Base-by-base conservation (phyloP, 1,140 invertebrate genomes). In the Pseudobourletiella spinata region DNA sequence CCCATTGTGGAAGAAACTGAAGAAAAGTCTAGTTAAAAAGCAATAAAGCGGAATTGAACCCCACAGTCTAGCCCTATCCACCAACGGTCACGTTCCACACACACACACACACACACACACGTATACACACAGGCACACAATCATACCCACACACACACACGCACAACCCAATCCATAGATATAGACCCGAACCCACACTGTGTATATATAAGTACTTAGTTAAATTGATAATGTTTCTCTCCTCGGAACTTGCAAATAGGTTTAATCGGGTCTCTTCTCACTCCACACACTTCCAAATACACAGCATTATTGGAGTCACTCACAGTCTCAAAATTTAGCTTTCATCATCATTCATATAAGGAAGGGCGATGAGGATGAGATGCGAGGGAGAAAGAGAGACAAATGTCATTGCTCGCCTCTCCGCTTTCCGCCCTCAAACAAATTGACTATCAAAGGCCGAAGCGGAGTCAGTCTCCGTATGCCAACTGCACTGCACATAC, bases 11-110 rank as follows among this genome's bases (percentile, higher is more conserved):
- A 51, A 14, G 28, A 51, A 51, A 51, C 28, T 26, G n/a, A 51
- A 51, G 48, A 51, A 51, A 51, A 51, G 48, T 51, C 48, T 24
- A 51, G 48, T 51, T 51, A 51, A 51, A 51, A 51, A 51, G 48
- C 24, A 51, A 51, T 51, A 51, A 51, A 51, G 28, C 24, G 25
- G 48, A 51, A 51, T 51, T 51, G 48, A 51, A 51, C 48, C 22
- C 48, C 28, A 24, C 32, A 11, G 32, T 39, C 8, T 39, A n/a
- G 8, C 32, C n/a, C 32, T 39, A 8, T 39, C 32, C n/a, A n/a
- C n/a, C n/a, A n/a, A n/a, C n/a, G n/a, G n/a, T n/a, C n/a, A n/a
- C n/a, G n/a, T n/a, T n/a, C n/a, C 32, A 39, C 8, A 39, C 32
- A 39, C 32, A 39, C 32, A 39, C 32, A 39, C 32, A 39, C 32